Conservation (phyloP, 2,888 invertebrate species). For the Plagiodera versicolora region DNA sequence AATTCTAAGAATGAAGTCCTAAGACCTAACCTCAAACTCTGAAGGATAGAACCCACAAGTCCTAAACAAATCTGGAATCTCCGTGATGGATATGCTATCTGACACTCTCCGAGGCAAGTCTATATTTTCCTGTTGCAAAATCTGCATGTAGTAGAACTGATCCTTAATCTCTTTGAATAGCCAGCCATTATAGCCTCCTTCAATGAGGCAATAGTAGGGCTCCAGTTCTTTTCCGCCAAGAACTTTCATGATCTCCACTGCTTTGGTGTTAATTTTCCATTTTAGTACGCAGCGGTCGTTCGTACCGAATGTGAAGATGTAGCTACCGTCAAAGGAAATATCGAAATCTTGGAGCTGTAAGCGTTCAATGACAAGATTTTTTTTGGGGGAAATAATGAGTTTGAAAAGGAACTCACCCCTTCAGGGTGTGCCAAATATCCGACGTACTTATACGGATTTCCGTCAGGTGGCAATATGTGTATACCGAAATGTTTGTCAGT, state of each 20-base stretch:
- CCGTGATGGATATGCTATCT: constrained; percentile 64
- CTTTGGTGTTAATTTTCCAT: constrained; percentile 60
- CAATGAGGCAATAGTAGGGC: constrained; percentile 72
- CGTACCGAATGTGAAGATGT: constrained; percentile 60
- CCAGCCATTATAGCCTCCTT: constrained; percentile 71
- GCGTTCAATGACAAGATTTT: too few species aligned
- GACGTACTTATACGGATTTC: constrained; percentile 71
- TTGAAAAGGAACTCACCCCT: constrained; percentile 58
- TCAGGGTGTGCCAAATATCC: constrained; percentile 67
- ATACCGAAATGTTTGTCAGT: constrained; percentile 69
- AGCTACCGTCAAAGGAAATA: constrained; percentile 56
- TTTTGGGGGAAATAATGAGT: too few species aligned
- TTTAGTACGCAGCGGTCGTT: constrained; percentile 59
- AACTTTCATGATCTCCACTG: constrained; percentile 56
- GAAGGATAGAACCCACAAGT: constrained; percentile 76
- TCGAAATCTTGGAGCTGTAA: constrained; percentile 52
- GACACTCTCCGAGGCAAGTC: constrained; percentile 63
- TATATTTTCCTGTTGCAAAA: constrained; percentile 69
- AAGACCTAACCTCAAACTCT: constrained; percentile 63
- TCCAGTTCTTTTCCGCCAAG: constrained; percentile 62
- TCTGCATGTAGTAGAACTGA: constrained; percentile 76
- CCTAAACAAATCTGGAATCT: constrained; percentile 73
- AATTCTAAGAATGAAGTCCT: too few species aligned
- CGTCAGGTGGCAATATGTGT: constrained; percentile 70
- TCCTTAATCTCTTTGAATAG: constrained; percentile 72